Evolutionary conservation across 2,113 vertebrate genomes (phyloP), one percentile per base, ranked within the genome.

Genomic region (Anseranas semipalmata): DNA sequence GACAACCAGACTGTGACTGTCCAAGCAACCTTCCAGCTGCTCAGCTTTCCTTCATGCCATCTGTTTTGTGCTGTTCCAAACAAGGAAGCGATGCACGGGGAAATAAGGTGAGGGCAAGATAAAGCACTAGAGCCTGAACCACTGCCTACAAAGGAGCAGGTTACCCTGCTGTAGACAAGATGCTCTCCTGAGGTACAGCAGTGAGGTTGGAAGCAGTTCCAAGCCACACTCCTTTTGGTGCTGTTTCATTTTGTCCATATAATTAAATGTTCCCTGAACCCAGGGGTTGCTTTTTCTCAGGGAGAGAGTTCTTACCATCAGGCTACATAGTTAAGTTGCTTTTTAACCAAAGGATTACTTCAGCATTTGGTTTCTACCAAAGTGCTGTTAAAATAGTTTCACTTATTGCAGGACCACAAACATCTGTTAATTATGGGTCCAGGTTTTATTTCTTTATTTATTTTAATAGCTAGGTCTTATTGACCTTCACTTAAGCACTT

Each of bases 401-500:
- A 58, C 48, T 94, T 96, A 97, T 97, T 96, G 90, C 85, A 86
- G 96, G 75, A 94, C 96, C 96, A 95, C 96, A 96, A 97, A 93
- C 90, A 97, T 95, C 71, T 95, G 93, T 91, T 96, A 96, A 96
- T 95, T 97, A 91, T 43, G 55, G 75, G 67, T 50, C 63, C 15
- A 7, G 73, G 71, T 28, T 67, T 86, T 83, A 65, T 89, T 92
- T 95, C 84, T 94, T 96, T 96, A 81, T 93, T 74, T 93, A 71
- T 91, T 95, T 96, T n/a, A 93, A 91, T 82, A 83, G 63, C 59
- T 52, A 46, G 37, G 81, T 91, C 87, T 96, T 87, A 93, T n/a
- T 94, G 93, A 95, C 93, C 92, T 95, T 91, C 59, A 72, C 72
- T 94, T 91, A 93, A 94, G 63, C 50, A 80, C 78, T 93, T 95